phyloP scores from a whole-genome alignment of 2,113 vertebrate species.

The Prionailurus bengalensis region DNA sequence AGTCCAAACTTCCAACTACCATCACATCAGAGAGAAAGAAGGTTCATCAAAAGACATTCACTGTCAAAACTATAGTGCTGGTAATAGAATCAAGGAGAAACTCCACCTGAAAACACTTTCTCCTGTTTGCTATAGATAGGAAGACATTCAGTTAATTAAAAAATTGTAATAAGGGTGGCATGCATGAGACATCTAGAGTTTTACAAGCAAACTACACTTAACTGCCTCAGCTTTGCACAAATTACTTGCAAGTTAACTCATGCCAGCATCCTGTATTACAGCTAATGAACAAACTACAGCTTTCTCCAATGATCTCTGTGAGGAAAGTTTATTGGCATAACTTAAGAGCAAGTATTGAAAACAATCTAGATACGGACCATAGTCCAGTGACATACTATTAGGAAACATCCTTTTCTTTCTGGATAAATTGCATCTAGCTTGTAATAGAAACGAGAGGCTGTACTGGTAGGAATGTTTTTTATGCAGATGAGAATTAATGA shows the following conservation, averaged over 20 bases:
- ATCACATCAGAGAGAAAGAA: not conserved
- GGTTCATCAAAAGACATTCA: not conserved
- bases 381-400: not conserved
- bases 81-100: conserved; percentile 30
- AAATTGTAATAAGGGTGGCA: conserved; percentile 63
- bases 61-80: not conserved
- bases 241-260: conserved; percentile 68
- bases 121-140: conserved; percentile 43
- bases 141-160: conserved; percentile 77
- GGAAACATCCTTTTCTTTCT: not conserved
- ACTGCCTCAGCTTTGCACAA: conserved; percentile 50
- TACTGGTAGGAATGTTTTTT: conserved; percentile 26
- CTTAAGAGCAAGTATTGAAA: conserved; percentile 1
- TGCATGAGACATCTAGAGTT: conserved; percentile 50
- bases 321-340: not conserved
- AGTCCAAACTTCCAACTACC: not conserved
- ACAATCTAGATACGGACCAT: not conserved
- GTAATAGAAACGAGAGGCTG: conserved; percentile 42
- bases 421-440: not conserved
- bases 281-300: not conserved
- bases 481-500: conserved; percentile 44
- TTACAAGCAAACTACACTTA: conserved; percentile 51
- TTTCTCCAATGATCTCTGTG: not conserved
- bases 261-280: conserved; percentile 48
- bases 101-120: conserved; percentile 45